Conservation (phyloP, 2,888 invertebrate genomes). For the Chrysotoxum bicinctum region DNA sequence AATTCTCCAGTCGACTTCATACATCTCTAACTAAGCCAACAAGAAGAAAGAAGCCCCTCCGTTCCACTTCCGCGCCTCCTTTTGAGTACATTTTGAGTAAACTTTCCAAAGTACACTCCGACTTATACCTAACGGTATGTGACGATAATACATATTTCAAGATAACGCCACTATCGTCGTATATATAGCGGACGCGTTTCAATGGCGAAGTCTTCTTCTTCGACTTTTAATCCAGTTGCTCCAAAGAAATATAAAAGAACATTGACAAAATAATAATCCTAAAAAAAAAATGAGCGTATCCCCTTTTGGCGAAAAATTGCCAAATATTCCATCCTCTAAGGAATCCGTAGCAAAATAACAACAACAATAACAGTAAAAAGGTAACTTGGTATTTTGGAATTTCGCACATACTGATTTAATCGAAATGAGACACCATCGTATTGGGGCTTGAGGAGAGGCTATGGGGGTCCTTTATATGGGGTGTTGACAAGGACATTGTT, state of each 20-base stretch:
- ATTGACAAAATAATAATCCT: slow-evolving; percentile 58
- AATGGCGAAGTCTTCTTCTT: not conserved
- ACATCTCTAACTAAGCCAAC: not conserved
- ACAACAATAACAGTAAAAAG: slow-evolving; percentile 40
- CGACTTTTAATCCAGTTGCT: slow-evolving; percentile 26
- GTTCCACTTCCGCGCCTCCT: slow-evolving; percentile 16
- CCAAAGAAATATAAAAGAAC: slow-evolving; percentile 1
- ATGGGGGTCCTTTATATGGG: slow-evolving; percentile 31
- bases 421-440: slow-evolving; percentile 33
- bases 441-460: not conserved
- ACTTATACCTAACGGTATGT: slow-evolving; percentile 12
- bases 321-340: slow-evolving; percentile 30
- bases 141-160: slow-evolving; percentile 48
- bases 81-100: slow-evolving; percentile 30
- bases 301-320: slow-evolving; percentile 16
- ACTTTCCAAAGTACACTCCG: slow-evolving; percentile 9
- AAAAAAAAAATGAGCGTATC: not conserved
- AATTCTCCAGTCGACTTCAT: slow-evolving; percentile 43
- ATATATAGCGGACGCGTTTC: slow-evolving; percentile 28
- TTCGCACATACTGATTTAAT: slow-evolving; percentile 68
- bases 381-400: slow-evolving; percentile 56
- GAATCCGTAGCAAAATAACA: slow-evolving; percentile 4
- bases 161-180: slow-evolving; percentile 55
- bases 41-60: not conserved
- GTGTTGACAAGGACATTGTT: slow-evolving; percentile 64